Percentiles rank a stretch among this genome's conserved stretches.
Evolutionary conservation across 2,797 vertebrate species (phyloP).

Genomic region (Manis pentadactyla): DNA sequence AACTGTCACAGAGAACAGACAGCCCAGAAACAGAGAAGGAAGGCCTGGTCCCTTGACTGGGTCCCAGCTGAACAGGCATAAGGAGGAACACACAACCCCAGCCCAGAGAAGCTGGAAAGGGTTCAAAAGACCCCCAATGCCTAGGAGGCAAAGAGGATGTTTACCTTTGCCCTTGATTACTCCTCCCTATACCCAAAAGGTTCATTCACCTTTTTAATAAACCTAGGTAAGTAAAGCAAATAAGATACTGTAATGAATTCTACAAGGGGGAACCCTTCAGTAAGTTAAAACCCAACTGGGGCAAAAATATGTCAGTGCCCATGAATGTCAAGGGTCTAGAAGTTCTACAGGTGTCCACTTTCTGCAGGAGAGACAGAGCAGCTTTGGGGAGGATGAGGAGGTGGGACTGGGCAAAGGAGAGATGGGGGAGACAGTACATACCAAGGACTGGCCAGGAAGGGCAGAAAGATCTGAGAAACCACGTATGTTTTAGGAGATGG

Average conservation of each 20-base stretch:
- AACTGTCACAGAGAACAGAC: background rate
- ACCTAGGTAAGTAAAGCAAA: background rate
- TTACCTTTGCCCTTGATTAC: background rate
- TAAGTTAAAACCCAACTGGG: background rate
- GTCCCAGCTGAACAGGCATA: background rate
- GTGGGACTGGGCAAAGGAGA: background rate
- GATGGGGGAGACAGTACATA: background rate
- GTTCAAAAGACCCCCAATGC: background rate
- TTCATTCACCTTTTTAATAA: slow-evolving; percentile 18
- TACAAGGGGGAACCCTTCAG: background rate
- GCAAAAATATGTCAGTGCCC: background rate
- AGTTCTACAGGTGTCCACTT: background rate
- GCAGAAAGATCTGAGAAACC: background rate
- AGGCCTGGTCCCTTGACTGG: background rate
- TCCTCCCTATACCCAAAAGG: background rate
- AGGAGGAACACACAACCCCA: background rate
- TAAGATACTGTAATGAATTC: background rate
- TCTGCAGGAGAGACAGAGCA: background rate
- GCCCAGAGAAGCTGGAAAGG: background rate
- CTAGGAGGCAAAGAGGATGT: background rate
- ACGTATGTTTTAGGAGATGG: background rate
- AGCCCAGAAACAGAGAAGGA: background rate
- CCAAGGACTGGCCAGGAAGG: background rate
- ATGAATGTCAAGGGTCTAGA: background rate
- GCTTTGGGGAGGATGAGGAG: background rate